Base-by-base conservation (phyloP, 2,888 invertebrate genomes). In the Cataglyphis rosenhaueri region DNA sequence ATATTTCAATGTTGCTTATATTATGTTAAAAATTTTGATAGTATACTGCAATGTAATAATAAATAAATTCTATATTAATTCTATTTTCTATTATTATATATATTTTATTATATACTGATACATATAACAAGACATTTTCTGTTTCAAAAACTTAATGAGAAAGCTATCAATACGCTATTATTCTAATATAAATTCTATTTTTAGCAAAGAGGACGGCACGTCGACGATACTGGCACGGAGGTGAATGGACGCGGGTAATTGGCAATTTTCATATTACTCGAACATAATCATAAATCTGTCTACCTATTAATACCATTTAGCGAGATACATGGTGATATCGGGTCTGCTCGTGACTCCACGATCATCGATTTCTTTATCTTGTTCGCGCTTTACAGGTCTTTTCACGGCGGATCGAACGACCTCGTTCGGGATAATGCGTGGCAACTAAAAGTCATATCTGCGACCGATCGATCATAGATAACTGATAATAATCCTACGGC, bases 311-410 rank as follows among this genome's bases (percentile, higher is more conserved):
- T 78, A 68, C 44, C 57, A 66, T 68, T 78, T 78, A 57, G 59
- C 57, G 38, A 68, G 44, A 78, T 68, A 44, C 78, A 78, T 78
- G 21, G 68, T 32, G 59, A 57, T 68, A 68, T 78, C 44, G 44
- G 35, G 59, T 21, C 38, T 38, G 70, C 44, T n/a, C 29, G 44
- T 52, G 32, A 59, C 70, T 68, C n/a, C 55, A 35, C 8, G 57
- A 44, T 78, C 70, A 59, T 78, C 78, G 59, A 68, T 78, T 78
- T 78, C 78, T 78, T 68, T 78, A 68, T 78, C 70, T 78, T 59
- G 32, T 55, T 41, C 76, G 38, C 75, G 52, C 68, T 68, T 78
- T 66, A 78, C 70, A 68, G 35, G 41, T 59, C 38, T 76, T 59
- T 44, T 21, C 59, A 41, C 25, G 57, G 68, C 48, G 66, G n/a